Evolutionary conservation across 2,797 vertebrate genomes (phyloP).

Genomic region (Nothura maculosa): DNA sequence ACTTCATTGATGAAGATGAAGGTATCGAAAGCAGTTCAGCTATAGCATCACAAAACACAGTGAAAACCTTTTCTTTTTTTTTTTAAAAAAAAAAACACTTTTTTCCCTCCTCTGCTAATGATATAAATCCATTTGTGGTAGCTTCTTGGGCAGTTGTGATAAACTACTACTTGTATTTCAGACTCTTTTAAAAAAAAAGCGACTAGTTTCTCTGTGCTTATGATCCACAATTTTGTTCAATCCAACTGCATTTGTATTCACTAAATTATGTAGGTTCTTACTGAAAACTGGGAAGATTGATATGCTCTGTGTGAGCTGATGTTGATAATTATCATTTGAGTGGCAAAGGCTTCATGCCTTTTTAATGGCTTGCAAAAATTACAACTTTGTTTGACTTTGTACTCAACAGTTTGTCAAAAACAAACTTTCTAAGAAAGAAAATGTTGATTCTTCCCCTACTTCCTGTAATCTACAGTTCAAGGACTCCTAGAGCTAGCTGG

Average conservation of each 20-base stretch:
- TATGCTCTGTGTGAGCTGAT: background rate
- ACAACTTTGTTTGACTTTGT: background rate
- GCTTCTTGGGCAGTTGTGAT: background rate
- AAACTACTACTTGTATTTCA: background rate
- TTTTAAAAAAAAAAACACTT: no score
- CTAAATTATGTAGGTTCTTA: background rate
- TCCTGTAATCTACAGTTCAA: background rate
- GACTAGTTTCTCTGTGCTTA: background rate
- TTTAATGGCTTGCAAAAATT: background rate
- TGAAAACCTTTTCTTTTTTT: background rate
- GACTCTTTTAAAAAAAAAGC: background rate
- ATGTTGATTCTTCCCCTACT: background rate
- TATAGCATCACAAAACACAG: background rate
- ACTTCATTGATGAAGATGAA: background rate
- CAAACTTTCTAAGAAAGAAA: background rate
- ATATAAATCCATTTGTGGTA: no score
- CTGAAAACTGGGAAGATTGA: rapidly evolving
- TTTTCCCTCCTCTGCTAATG: background rate
- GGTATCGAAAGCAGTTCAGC: background rate
- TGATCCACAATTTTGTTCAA: background rate
- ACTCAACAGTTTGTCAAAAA: background rate
- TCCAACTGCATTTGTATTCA: background rate
- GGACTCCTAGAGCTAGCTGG: background rate
- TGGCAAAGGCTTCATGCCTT: background rate
- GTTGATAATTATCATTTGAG: background rate